A percentile compares a stretch with the other conserved stretches of the same genome.
These are phyloP conservation scores for Hirtodrosophila trivittata DNA, from an alignment of 2,888 invertebrate genomes.

Conservation along the genomic window DNA sequence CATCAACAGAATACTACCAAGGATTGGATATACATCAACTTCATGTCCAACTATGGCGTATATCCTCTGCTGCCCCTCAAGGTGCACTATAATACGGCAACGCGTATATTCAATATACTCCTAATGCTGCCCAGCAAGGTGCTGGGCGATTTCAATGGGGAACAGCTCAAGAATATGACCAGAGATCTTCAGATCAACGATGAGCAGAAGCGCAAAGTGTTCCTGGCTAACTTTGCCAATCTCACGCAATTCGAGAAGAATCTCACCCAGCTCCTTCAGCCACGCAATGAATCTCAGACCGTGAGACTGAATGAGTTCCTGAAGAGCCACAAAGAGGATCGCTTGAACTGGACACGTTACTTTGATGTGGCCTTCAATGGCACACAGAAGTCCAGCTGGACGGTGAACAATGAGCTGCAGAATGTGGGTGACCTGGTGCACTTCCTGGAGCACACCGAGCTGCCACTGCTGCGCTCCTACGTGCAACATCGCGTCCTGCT, in stretches of 20 bases:
- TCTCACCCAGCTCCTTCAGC: conserved; percentile 49
- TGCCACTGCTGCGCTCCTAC: conserved; percentile 56
- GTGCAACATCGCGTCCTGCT: conserved; percentile 71
- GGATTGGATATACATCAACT: conserved; percentile 79
- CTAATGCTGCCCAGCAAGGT: conserved; percentile 52
- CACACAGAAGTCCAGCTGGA: conserved; percentile 60
- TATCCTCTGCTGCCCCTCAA: conserved; percentile 73
- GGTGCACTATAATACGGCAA: conserved; percentile 66
- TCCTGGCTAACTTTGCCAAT: conserved; percentile 47
- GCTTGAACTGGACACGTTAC: conserved; percentile 76
- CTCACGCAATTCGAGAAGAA: conserved; percentile 71
- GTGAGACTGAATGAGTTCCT: conserved; percentile 65
- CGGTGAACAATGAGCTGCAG: conserved; percentile 62
- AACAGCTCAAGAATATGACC: conserved; percentile 65
- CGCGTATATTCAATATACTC: conserved; percentile 66
- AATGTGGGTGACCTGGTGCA: conserved; percentile 63
- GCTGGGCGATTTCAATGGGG: conserved; percentile 30
- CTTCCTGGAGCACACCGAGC: conserved; percentile 55
- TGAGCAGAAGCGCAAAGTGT: conserved; percentile 23
- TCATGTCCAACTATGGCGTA: conserved; percentile 71
- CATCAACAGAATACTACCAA: conserved; percentile 38
- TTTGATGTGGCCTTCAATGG: conserved; percentile 80
- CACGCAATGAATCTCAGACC: conserved; percentile 58
- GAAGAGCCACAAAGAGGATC: conserved; percentile 64
- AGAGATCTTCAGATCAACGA: conserved; percentile 63